These are phyloP conservation scores for Burhinus oedicnemus DNA, from an alignment of 2,113 vertebrate genomes.

Conservation along the genomic window DNA sequence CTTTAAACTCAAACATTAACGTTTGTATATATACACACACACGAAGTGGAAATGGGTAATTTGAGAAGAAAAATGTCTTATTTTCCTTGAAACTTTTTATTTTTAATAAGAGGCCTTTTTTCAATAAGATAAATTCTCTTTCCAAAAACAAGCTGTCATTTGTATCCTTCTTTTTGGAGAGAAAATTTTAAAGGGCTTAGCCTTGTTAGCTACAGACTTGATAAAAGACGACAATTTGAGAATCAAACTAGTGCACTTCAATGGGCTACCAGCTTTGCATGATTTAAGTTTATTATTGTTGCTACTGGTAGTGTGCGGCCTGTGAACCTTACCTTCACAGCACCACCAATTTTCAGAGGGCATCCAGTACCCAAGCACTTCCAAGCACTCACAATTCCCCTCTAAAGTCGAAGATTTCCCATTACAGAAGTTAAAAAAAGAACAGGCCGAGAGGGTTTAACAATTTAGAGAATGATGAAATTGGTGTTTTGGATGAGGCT, in stretches of 20 bases:
- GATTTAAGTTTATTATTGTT: background rate
- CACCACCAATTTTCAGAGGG: background rate
- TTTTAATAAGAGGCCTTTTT: background rate
- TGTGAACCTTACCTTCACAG: background rate
- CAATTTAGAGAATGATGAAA: accelerated
- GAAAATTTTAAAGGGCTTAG: background rate
- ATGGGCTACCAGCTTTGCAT: background rate
- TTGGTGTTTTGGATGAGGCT: background rate
- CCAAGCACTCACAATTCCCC: background rate
- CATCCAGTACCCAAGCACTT: background rate
- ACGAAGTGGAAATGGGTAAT: background rate
- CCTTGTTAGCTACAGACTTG: background rate
- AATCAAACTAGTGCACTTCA: background rate
- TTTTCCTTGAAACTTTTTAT: background rate
- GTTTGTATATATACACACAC: background rate
- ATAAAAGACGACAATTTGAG: background rate
- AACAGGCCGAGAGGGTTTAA: background rate
- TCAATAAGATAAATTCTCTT: background rate
- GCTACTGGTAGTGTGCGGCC: no score
- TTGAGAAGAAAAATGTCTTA: background rate
- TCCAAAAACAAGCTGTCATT: background rate
- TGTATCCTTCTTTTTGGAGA: background rate
- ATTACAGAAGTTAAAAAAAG: background rate
- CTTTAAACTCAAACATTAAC: background rate
- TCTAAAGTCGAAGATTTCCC: background rate